These are phyloP conservation scores for Tragelaphus imberbis DNA, from an alignment of 2,113 vertebrate genomes.

Conservation along the genomic window DNA sequence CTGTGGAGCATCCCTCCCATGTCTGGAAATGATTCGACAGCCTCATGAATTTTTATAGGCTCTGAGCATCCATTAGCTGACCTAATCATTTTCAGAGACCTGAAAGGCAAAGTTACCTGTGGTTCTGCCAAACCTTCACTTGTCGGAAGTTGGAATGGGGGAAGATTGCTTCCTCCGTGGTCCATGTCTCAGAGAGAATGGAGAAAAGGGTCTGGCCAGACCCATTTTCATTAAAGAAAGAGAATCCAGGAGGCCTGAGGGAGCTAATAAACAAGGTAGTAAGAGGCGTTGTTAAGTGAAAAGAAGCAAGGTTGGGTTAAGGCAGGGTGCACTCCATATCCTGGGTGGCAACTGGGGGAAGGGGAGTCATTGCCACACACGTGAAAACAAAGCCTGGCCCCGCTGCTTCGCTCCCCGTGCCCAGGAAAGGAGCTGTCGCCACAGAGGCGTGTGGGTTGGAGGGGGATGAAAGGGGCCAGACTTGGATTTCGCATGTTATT, in stretches of 20 bases:
- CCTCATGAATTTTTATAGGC: not conserved
- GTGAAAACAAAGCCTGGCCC: not conserved
- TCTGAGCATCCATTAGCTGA: conserved; percentile 23
- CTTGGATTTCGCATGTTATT: not conserved
- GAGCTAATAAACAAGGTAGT: not conserved
- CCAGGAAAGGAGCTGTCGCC: accelerated
- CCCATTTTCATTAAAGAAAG: not conserved
- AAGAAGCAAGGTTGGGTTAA: not conserved
- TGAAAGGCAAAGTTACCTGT: not conserved
- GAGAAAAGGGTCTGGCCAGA: not conserved
- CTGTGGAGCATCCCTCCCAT: accelerated
- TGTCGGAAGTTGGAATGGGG: not conserved
- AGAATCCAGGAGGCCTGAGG: not conserved
- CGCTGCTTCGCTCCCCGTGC: accelerated
- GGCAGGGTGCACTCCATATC: not conserved
- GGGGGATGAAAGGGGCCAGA: no score
- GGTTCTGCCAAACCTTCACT: not conserved
- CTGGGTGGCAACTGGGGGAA: not conserved
- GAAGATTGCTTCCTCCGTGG: not conserved
- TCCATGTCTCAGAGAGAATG: not conserved
- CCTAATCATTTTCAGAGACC: conserved; percentile 5
- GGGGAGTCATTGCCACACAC: not conserved
- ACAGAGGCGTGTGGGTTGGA: not conserved
- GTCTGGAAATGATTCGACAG: conserved; percentile 19
- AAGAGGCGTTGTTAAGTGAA: not conserved